Evolutionary conservation across 2,113 vertebrate species (phyloP).

Genomic region (human (Homo sapiens)): DNA sequence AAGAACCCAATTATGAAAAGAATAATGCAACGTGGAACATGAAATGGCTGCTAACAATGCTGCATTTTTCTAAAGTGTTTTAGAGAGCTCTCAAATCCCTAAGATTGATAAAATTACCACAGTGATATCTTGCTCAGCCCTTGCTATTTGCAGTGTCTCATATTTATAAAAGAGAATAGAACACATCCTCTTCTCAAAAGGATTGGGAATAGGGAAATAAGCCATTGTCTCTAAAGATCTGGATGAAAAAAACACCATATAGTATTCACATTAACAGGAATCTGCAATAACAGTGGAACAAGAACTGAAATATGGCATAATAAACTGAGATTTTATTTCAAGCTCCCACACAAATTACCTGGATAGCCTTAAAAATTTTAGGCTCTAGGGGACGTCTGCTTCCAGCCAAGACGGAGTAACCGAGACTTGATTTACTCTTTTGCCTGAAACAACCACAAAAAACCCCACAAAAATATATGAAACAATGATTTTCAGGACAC

Average conservation of each 20-base stretch:
- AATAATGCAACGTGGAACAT: conserved; percentile 32
- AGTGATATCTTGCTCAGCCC: neutral
- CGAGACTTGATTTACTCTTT: neutral
- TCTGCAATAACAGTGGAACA: neutral
- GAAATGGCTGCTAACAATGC: conserved; percentile 27
- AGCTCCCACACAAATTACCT: neutral
- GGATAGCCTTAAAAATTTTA: neutral
- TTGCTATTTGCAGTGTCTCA: neutral
- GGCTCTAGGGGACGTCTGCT: neutral
- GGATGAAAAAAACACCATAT: neutral
- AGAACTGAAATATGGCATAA: neutral
- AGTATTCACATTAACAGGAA: neutral
- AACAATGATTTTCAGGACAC: neutral
- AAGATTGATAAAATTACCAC: conserved; percentile 28
- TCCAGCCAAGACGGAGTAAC: neutral
- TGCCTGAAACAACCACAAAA: neutral
- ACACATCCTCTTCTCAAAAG: neutral
- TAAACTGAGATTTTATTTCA: neutral
- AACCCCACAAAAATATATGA: neutral
- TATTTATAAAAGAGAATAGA: conserved; percentile 3
- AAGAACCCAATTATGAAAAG: conserved; percentile 73
- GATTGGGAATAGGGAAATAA: neutral
- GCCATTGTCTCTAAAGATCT: conserved; percentile 11
- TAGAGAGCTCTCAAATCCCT: conserved; percentile 26
- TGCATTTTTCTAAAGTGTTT: conserved; percentile 21